phyloP scores from a whole-genome alignment of 2,797 vertebrate species.

The Hippocampus kuda region DNA sequence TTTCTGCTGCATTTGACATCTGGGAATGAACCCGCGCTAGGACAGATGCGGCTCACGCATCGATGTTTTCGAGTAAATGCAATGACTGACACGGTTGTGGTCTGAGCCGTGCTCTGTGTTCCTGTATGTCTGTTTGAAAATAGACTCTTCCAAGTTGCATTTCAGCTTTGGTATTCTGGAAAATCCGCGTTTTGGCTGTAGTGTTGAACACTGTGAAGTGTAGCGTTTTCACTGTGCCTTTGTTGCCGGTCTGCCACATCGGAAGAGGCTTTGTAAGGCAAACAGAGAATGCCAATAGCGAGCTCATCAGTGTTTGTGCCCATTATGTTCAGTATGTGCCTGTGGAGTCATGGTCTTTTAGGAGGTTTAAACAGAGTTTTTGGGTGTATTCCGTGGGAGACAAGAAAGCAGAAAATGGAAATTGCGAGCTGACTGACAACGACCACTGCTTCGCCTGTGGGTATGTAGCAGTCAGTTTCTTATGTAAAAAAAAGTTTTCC shows the following conservation, averaged over 20 bases:
- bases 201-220: neutral
- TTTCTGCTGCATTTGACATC: conserved; percentile 1
- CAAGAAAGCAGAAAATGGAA: neutral
- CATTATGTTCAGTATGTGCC: conserved; percentile 1
- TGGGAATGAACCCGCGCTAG: neutral
- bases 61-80: too few species aligned
- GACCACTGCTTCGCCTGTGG: neutral
- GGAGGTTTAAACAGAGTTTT: neutral
- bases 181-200: neutral
- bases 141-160: neutral
- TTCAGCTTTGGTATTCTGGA: neutral
- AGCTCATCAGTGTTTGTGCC: neutral
- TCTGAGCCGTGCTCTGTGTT: neutral
- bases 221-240: neutral
- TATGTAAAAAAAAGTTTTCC: neutral
- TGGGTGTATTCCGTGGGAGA: neutral
- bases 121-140: neutral
- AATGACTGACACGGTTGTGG: too few species aligned
- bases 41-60: neutral
- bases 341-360: neutral
- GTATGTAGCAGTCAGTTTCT: neutral
- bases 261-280: neutral
- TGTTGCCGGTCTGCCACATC: neutral
- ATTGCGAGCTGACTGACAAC: neutral
- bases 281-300: neutral